Percentiles rank a stretch among this genome's conserved stretches.
Evolutionary conservation across 1,140 invertebrate genomes (phyloP).

Genomic region (Bilobella aurantiaca): DNA sequence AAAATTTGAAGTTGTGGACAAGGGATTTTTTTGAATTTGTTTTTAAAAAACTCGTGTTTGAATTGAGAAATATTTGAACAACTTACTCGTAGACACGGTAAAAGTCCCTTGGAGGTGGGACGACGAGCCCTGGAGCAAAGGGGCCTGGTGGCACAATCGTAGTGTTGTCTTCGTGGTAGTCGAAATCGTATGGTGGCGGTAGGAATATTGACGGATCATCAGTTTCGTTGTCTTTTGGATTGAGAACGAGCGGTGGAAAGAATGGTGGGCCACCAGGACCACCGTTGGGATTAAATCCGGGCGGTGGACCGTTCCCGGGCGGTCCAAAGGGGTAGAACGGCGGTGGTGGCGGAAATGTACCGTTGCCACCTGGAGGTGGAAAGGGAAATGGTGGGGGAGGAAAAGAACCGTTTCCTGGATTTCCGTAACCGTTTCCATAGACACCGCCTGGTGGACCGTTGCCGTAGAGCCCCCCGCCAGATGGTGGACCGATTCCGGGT

Average conservation of each 20-base stretch:
- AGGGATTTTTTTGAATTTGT: no score
- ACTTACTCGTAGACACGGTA: slow-evolving; percentile 61
- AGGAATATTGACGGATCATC: slow-evolving; percentile 79
- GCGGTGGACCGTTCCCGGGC: slow-evolving; percentile 39
- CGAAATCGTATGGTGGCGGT: slow-evolving; percentile 77
- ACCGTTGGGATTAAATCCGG: slow-evolving; percentile 51
- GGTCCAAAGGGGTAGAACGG: slow-evolving; percentile 38
- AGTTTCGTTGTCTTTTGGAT: slow-evolving; percentile 51
- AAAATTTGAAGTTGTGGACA: no score
- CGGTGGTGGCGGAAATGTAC: slow-evolving; percentile 37
- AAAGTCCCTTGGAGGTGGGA: slow-evolving; percentile 75
- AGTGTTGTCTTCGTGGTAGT: slow-evolving; percentile 64
- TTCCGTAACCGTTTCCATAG: not conserved
- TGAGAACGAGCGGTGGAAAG: slow-evolving; percentile 46
- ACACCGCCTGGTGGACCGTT: not conserved
- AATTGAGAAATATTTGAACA: no score
- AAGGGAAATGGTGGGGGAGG: slow-evolving; percentile 38
- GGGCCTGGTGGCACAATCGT: slow-evolving; percentile 68
- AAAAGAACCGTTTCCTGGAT: not conserved
- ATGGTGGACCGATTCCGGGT: not conserved
- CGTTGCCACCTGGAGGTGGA: slow-evolving; percentile 25
- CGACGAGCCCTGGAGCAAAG: slow-evolving; percentile 70
- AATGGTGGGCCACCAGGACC: no score
- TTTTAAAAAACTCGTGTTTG: no score
- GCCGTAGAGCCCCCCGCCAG: not conserved